Conservation (phyloP, 2,113 vertebrate species). For the Chloropsis hardwickii region DNA sequence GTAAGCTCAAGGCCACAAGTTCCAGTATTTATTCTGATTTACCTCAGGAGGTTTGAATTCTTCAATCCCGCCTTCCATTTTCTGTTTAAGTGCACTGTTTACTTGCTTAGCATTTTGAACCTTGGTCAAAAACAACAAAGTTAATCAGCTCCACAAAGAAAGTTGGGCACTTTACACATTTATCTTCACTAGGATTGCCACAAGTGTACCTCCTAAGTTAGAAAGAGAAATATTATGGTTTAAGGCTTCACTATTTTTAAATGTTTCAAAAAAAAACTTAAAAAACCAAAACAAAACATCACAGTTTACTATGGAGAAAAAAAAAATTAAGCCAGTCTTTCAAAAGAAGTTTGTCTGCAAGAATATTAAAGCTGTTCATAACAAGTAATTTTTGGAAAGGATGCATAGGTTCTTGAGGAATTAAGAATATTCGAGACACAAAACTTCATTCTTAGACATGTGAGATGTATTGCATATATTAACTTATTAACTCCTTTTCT, state of each 20-base stretch:
- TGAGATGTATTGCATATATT: background rate
- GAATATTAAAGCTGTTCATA: background rate
- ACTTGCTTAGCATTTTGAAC: slow-evolving; percentile 99
- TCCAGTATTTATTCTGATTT: slow-evolving; percentile 43
- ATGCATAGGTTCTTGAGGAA: background rate
- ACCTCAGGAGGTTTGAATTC: slow-evolving; percentile 93
- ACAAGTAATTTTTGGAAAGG: background rate
- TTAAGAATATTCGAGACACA: background rate
- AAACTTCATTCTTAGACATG: background rate
- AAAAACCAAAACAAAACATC: background rate
- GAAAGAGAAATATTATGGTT: slow-evolving; percentile 52
- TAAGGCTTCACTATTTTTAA: slow-evolving; percentile 63
- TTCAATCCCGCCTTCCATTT: slow-evolving; percentile 91
- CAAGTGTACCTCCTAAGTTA: slow-evolving; percentile 69
- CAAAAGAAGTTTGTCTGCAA: slow-evolving; percentile 9
- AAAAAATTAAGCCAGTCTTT: background rate
- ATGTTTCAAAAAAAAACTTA: background rate
- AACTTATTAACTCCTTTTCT: background rate
- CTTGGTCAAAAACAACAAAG: slow-evolving; percentile 76
- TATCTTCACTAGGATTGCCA: slow-evolving; percentile 70
- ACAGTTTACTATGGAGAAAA: background rate
- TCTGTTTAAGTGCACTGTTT: slow-evolving; percentile 96
- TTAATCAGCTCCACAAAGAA: slow-evolving; percentile 71
- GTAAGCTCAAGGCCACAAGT: background rate
- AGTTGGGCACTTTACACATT: slow-evolving; percentile 68